Evolutionary conservation across 2,888 invertebrate genomes (phyloP), one percentile per base, ranked within the genome.

Genomic region (Amiota mariae): DNA sequence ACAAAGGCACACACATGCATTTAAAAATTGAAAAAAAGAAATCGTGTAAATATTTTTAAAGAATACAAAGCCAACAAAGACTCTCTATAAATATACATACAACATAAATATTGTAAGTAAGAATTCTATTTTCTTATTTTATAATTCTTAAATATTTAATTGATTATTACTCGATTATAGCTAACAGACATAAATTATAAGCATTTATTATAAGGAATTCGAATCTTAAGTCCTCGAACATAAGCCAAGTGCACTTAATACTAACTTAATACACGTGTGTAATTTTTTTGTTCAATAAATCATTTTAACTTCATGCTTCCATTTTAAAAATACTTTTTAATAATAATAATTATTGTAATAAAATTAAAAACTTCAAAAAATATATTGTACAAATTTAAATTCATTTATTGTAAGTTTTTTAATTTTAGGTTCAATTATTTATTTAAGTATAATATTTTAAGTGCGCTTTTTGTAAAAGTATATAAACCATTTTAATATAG

Each of bases 1-100:
- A 36, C 36, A 36, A 1, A 36, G 36, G 36, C 24, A 71, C 46
- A 71, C 59, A 48, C 11, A 70, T 73, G 56, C 75, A 76, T 72
- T 78, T 67, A 13, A 36, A 36, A 20, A 36, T 11, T 24, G 24
- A 12, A 67, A 12, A 51, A 51, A 51, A 71, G 11, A n/a, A 13
- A 49, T 20, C 54, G 48, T 76, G 73, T 79, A 75, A 72, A 72
- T 75, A 76, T 47, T 78, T 78, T 78, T 75, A 77, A 87, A 86
- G 85, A 88, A 83, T 87, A 89, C 87, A 85, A 89, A 89, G 89
- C 89, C 89, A 89, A 89, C 82, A 89, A 88, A 89, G 89, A 89
- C 89, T 89, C 89, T 88, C 85, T 81, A 15, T 15, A 18, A 59
- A 59, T 59, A 59, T 9, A 18, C 20, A 59, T 51, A 51, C 2